Evolutionary conservation across 2,888 invertebrate genomes (phyloP), one percentile per base, ranked within the genome.

Genomic region (Calameuta idolon): DNA sequence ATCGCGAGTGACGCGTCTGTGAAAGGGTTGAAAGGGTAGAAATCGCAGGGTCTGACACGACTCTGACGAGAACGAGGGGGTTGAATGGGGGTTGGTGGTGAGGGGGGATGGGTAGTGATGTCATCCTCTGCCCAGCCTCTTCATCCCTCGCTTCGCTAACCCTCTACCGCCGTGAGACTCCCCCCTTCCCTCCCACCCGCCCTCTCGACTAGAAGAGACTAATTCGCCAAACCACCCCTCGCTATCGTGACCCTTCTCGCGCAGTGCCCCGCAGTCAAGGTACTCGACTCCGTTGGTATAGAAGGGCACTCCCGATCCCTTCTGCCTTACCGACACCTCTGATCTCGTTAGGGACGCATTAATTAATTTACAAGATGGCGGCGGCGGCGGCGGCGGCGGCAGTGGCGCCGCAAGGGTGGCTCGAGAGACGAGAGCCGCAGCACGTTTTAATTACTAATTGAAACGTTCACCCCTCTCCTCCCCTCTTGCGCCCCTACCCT

Each of bases 361-460:
- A 89, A 89, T 89, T 90, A 89, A 89, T 90, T 89, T 88, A 87
- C 89, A 90, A 89, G 89, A 90, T 87, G 89, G 87, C 87, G 84
- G 79, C 85, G 83, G 83, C n/a, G n/a, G n/a, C n/a, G n/a, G n/a
- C n/a, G n/a, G 87, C 87, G 84, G 79, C 77, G 80, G 81, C 77
- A 77, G 73, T 71, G 73, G 73, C 75, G 76, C 55, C 71, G 76
- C 78, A 76, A 80, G 76, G 35, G n/a, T 34, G 74, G 74, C 34
- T 33, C 34, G n/a, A 74, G 74, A 35, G 74, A 74, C 34, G 77
- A 78, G 77, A 78, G 77, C 77, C 82, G 76, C 78, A 85, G 85
- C 83, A 86, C 89, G 87, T 88, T 88, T 89, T 87, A 89, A 88
- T 90, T 87, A 87, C 88, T 87, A 88, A 89, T 90, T 89, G 85